Evolutionary conservation across 2,797 vertebrate genomes (phyloP), one percentile per base, ranked within the genome.

Genomic region (Phalanger gymnotis): DNA sequence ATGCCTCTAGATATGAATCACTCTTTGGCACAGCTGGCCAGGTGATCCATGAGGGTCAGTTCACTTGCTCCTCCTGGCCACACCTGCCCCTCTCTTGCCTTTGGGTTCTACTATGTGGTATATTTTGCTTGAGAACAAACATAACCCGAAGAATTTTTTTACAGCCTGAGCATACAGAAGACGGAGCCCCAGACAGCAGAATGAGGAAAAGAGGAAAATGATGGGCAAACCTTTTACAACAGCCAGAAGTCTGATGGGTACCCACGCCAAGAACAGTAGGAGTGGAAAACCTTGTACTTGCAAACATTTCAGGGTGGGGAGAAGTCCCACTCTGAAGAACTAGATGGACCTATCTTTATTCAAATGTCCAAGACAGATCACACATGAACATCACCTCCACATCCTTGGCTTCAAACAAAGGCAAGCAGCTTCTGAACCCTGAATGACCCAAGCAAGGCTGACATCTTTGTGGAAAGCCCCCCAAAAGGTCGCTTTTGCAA

Each of bases 401-500:
- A n/a, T 57, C 94, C 93, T 97, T 97, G 16, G 0, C 97, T 97
- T 97, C 94, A 31, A 97, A 93, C 14, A 92, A 98, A 97, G 93
- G 34, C 58, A 93, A 25, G 0, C 94, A 93, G 97, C 93, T 0
- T 3, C 47, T 93, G 54, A 95, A 54, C 92, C 92, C 57, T 81
- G 91, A 97, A 95, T 97, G 97, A 97, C 92, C 97, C 95, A 92
- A 90, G 87, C 81, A 96, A 91, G 40, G 40, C 34, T 2, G 95
- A 97, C 0, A 40, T 90, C 58, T 96, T 97, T 96, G 93, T 89
- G 56, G 54, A 94, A 94, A 7, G 10, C 98, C 96, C 94, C 92
- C 97, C 94, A 96, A 96, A 94, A 95, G 40, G 96, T 96, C 97
- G 61, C 57, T 94, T 95, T 98, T 96, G 94, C 96, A 97, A 92